Percentiles rank a stretch among this genome's conserved stretches.
Evolutionary conservation across 2,888 invertebrate genomes (phyloP).

Genomic region (Cheilosia soror): DNA sequence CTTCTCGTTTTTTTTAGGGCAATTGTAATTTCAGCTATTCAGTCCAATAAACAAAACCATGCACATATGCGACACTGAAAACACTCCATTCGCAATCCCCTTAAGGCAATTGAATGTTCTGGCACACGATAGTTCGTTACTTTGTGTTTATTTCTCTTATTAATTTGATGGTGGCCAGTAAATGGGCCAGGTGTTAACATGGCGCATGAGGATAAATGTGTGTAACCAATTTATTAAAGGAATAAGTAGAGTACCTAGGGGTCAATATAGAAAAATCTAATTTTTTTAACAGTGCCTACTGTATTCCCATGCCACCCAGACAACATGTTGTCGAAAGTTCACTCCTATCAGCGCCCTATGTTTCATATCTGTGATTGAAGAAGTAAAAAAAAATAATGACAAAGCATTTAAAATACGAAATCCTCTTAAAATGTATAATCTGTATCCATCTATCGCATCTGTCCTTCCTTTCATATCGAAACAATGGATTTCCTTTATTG

Average conservation of each 20-base stretch:
- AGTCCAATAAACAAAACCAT: not conserved
- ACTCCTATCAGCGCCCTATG: not conserved
- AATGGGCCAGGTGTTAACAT: slow-evolving; percentile 10
- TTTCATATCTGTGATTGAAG: too few relatives aligned
- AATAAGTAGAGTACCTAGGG: slow-evolving; percentile 6
- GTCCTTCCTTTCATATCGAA: slow-evolving; percentile 2
- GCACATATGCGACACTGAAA: slow-evolving; percentile 7
- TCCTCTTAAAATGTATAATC: not conserved
- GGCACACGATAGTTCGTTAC: not conserved
- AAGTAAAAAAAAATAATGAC: not conserved
- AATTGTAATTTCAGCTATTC: not conserved
- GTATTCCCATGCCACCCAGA: not conserved
- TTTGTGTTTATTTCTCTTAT: slow-evolving; percentile 19
- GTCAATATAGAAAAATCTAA: slow-evolving; percentile 24
- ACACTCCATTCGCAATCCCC: not conserved
- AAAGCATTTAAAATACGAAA: not conserved
- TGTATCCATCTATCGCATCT: slow-evolving; percentile 30
- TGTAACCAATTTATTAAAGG: not conserved
- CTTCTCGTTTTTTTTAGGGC: slow-evolving; percentile 7
- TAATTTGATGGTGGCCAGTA: slow-evolving; percentile 18
- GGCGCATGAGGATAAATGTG: not conserved
- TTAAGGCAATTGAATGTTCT: not conserved
- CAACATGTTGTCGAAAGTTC: not conserved
- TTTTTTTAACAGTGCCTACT: not conserved
- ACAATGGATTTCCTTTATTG: slow-evolving; percentile 17